Evolutionary conservation across 2,797 vertebrate genomes (phyloP).

Genomic region (Graptemys geographica): DNA sequence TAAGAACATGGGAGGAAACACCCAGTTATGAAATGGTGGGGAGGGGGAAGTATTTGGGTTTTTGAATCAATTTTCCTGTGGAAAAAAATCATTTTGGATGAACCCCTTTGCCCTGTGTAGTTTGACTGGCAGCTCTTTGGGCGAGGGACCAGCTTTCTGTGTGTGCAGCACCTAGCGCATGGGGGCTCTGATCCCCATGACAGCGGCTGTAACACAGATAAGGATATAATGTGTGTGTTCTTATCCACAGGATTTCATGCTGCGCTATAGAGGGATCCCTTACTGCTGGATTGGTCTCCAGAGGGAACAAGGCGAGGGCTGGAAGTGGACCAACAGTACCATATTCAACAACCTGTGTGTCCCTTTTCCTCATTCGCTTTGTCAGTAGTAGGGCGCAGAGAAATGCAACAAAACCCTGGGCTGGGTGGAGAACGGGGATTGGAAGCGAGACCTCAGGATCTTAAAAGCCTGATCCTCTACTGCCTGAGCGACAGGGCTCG

Average conservation of each 20-base stretch:
- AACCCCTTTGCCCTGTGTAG: neutral
- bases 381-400: neutral
- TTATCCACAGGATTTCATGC: neutral
- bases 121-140: neutral
- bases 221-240: neutral
- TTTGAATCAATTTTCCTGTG: neutral
- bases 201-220: neutral
- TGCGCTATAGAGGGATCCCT: neutral
- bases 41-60: no score
- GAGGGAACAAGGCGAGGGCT: neutral
- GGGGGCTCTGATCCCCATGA: neutral
- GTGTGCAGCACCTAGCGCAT: neutral
- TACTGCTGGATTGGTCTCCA: neutral
- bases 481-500: no score
- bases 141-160: neutral
- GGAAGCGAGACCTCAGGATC: no score
- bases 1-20: no score
- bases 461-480: no score
- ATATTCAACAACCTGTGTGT: neutral
- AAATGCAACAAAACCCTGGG: no score
- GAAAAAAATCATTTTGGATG: no score
- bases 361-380: neutral
- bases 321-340: neutral
- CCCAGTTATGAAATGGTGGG: no score
- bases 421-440: neutral